Base-by-base conservation (phyloP, 2,888 invertebrate species). In the Protonemura montana region DNA sequence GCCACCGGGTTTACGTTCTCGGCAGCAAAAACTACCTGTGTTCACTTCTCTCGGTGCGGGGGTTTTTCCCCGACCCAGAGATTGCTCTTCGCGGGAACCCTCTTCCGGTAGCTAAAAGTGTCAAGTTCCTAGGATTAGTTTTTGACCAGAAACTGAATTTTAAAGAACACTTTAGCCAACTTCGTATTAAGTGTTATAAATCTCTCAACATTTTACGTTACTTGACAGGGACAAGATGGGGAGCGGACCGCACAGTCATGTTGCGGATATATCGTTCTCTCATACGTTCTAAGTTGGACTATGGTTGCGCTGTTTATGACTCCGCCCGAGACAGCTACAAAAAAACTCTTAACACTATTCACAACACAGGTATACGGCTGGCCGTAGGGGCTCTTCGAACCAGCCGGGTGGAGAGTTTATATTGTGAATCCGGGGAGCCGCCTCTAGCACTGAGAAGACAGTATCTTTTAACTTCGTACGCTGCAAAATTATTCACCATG, bases 141-240 rank as follows among this genome's bases (percentile, higher is more conserved):
- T 82, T 86, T 59, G 86, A 86, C 59, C 26, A 3, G 13, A 42
- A 84, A n/a, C 82, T 84, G 10, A 86, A 86, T 76, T 86, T 83
- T 83, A 84, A 76, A 25, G 59, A 30, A 83, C 86, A 86, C n/a
- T 5, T 80, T 6, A 28, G 5, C 2, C 27, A 80, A 27, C 28
- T 80, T 5, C 10, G 16, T 27, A 27, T 28, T 6, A 80, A 80
- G 28, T 80, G 80, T 16, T 25, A n/a, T 5, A 16, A 5, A 28
- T 80, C 80, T 26, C 16, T 86, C n/a, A 86, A 86, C 27, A 7
- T 86, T 42, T 25, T 86, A 16, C 21, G 25, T 29, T 29, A 41
- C 25, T 28, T 80, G n/a, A 77, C 41, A 29, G 42, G 77, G 7
- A 77, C 85, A 5, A 28, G 77, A 13, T 78, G 80, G 80, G 85